Conservation (phyloP, 1,140 invertebrate species). For the Drosophila trapezifrons region DNA sequence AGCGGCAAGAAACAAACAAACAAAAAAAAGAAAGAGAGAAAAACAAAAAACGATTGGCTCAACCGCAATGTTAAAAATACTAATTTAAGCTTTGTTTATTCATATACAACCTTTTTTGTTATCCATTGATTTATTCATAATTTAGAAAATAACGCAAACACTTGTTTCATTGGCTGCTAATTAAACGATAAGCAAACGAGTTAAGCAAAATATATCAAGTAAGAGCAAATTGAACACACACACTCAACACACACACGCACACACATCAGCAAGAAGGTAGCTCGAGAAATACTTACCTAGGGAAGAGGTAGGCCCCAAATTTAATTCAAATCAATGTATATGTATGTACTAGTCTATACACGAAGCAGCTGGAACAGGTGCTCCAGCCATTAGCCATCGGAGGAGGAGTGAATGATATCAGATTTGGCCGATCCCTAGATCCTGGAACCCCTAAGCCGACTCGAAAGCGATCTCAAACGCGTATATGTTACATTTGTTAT, state of each 20-base stretch:
- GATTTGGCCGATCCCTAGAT: constrained; percentile 9
- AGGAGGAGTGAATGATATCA: constrained; percentile 33
- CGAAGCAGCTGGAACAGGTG: constrained; percentile 28
- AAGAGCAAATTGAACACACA: constrained; percentile 71
- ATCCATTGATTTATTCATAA: constrained; percentile 75
- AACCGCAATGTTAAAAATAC: constrained; percentile 62
- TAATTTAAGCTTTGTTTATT: constrained; percentile 77
- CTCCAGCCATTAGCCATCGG: constrained; percentile 31
- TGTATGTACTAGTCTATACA: constrained; percentile 66
- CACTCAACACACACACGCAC: constrained; percentile 53
- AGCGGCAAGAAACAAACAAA: constrained; percentile 15
- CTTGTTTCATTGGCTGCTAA: constrained; percentile 53
- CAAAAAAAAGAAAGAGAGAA: neutral
- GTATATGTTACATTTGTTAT: constrained; percentile 32
- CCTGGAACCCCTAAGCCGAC: constrained; percentile 11
- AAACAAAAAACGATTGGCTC: constrained; percentile 57
- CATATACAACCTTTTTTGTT: constrained; percentile 63
- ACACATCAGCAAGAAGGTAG: constrained; percentile 51
- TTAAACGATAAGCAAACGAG: constrained; percentile 36
- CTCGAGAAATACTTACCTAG: constrained; percentile 44
- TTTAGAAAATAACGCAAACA: constrained; percentile 65
- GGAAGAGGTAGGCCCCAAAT: constrained; percentile 41
- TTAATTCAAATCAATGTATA: constrained; percentile 57
- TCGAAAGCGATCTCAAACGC: constrained; percentile 37
- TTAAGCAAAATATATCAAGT: constrained; percentile 60